phyloP scores from a whole-genome alignment of 2,113 vertebrate species.

The Ochotona curzoniae region DNA sequence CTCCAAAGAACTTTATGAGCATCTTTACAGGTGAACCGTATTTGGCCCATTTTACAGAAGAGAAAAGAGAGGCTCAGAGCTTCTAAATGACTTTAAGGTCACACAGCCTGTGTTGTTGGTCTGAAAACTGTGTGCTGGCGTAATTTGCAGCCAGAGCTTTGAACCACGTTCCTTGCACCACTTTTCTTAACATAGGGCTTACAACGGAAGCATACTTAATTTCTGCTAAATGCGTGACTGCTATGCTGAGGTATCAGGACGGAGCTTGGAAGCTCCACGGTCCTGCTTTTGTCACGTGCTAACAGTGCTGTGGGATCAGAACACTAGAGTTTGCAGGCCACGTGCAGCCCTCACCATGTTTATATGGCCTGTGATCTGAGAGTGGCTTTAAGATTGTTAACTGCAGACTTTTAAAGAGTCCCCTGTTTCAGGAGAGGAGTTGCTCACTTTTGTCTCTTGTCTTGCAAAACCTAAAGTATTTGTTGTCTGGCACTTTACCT shows the following conservation, averaged over 20 bases:
- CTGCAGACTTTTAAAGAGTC: background rate
- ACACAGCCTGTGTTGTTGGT: background rate
- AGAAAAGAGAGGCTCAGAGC: background rate
- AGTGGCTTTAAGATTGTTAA: background rate
- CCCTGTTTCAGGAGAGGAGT: background rate
- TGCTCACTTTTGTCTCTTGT: background rate
- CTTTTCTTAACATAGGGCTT: background rate
- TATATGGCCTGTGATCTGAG: background rate
- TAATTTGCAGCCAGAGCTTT: background rate
- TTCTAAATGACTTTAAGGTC: background rate
- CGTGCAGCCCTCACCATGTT: background rate
- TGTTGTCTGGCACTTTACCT: background rate
- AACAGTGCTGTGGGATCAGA: background rate
- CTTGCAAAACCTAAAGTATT: background rate
- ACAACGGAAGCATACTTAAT: background rate
- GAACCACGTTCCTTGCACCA: background rate
- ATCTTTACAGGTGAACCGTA: background rate
- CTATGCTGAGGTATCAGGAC: background rate
- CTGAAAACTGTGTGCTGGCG: background rate
- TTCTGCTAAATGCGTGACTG: background rate
- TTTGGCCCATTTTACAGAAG: conserved; percentile 19
- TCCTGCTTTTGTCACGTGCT: background rate
- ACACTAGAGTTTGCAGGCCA: background rate
- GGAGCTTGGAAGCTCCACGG: background rate
- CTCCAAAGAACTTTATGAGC: background rate